Base-by-base conservation (phyloP, 2,888 invertebrate genomes). In the Drosophila mettleri region DNA sequence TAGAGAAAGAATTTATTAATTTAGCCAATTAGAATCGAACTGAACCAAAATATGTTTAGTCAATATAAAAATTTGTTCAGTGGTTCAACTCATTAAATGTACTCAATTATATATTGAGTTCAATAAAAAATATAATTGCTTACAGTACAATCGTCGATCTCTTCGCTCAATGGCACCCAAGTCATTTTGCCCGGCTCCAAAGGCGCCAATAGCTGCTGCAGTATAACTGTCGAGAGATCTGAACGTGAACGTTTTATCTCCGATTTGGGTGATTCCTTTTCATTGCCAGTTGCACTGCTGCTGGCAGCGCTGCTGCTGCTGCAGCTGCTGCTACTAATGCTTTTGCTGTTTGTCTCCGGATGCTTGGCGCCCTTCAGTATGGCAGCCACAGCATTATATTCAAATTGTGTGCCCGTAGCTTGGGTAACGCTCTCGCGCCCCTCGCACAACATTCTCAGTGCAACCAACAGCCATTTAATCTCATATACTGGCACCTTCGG, bases 351-450 rank as follows among this genome's bases (percentile, higher is more conserved):
- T 43, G 93, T 92, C 54, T 93, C 94, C 8, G 96, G 96, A 78
- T 95, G 92, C 89, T 95, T 95, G 31, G 95, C 94, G 89, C 94
- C 94, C 88, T 97, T 97, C 92, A 98, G 93, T 36, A 96, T 94
- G 46, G 96, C 95, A 36, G 96, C 95, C 76, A 98, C 93, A 36
- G 95, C 94, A 53, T 95, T 94, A 90, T 96, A 94, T 91, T 98
- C 98, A 29, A 96, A 94, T 81, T 87, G 88, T n/a, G 80, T 55
- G 48, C 68, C 76, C 10, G 55, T 22, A 0, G 57, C 70, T 14
- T 38, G 49, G 12, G 72, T 49, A 7, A 62, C 61, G 20, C 60
- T 65, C 20, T 82, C 83, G 9, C 83, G 65, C 6, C 95, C 95
- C 63, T 94, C 95, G 91, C 96, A 96, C 38, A 96, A 92, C 58